phyloP scores from a whole-genome alignment of 2,113 vertebrate genomes.

The Otolemur garnettii region DNA sequence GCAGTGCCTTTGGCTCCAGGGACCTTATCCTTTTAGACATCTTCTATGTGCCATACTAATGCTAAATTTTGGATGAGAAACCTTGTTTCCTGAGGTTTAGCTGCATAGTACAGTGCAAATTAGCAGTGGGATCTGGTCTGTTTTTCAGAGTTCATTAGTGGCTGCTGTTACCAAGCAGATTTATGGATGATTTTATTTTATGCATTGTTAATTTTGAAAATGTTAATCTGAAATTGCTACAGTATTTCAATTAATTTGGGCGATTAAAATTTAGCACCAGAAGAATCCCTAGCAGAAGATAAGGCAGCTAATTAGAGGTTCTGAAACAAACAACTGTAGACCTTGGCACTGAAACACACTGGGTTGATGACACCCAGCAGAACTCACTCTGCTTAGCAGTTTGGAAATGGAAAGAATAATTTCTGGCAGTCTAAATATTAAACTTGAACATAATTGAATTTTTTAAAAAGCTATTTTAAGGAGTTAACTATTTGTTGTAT shows the following conservation, averaged over 20 bases:
- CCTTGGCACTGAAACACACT: conserved; percentile 24
- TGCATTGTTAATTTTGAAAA: conserved; percentile 81
- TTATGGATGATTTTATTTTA: conserved; percentile 76
- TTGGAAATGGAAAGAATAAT: conserved; percentile 46
- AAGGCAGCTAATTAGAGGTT: conserved; percentile 78
- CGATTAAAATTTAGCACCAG: conserved; percentile 75
- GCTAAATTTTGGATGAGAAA: background rate
- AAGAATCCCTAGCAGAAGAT: conserved; percentile 74
- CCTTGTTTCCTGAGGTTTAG: conserved; percentile 3
- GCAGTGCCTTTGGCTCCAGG: background rate
- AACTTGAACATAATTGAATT: background rate
- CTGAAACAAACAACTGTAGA: conserved; percentile 75
- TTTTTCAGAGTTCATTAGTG: conserved; percentile 72
- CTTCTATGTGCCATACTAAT: background rate
- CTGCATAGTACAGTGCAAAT: background rate
- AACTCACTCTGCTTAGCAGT: conserved; percentile 22
- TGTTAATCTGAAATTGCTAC: conserved; percentile 78
- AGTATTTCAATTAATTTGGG: conserved; percentile 81
- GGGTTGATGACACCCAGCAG: conserved; percentile 29
- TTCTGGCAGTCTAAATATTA: conserved; percentile 60
- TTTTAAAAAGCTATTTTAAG: conserved; percentile 40
- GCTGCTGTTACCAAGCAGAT: conserved; percentile 64
- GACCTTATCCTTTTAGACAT: background rate
- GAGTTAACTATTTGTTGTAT: conserved; percentile 43
- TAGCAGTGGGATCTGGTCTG: conserved; percentile 15